Evolutionary conservation across 2,888 invertebrate genomes (phyloP).

Genomic region (Drosophila sordidula): DNA sequence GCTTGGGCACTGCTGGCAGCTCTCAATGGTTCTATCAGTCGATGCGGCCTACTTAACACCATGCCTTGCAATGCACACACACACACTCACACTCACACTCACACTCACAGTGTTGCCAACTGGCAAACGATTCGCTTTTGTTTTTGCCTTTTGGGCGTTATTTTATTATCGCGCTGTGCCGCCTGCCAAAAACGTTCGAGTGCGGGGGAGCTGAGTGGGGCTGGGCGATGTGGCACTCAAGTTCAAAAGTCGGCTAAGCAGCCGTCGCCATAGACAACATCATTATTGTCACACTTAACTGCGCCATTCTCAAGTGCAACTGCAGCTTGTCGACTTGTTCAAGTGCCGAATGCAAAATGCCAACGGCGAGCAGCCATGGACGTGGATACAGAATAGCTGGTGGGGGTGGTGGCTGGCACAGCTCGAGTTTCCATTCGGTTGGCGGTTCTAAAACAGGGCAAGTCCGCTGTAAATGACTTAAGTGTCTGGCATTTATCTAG

Average conservation of each 20-base stretch:
- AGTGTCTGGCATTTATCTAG: conserved; percentile 77
- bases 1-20: conserved; percentile 34
- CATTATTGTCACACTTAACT: conserved; percentile 71
- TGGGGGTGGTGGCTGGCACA: neutral
- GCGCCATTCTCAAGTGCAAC: conserved; percentile 59
- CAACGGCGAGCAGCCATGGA: conserved; percentile 33
- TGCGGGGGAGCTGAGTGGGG: neutral
- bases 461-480: conserved; percentile 69
- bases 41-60: conserved; percentile 45
- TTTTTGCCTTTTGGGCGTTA: conserved; percentile 27
- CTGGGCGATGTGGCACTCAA: conserved; percentile 7
- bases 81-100: neutral
- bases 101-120: conserved; percentile 15
- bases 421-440: conserved; percentile 28
- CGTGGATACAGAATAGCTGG: neutral
- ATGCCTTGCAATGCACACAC: conserved; percentile 14
- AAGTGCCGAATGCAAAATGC: conserved; percentile 70
- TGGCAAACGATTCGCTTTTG: conserved; percentile 21
- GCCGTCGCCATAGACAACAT: conserved; percentile 55
- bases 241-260: conserved; percentile 39
- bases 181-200: conserved; percentile 41
- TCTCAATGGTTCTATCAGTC: conserved; percentile 18
- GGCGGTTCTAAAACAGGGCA: conserved; percentile 26
- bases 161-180: conserved; percentile 43
- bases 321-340: conserved; percentile 57